Percentiles rank a stretch among this genome's conserved stretches.
Conservation (phyloP, 2,888 invertebrate genomes). For the Watsonalla cultraria region DNA sequence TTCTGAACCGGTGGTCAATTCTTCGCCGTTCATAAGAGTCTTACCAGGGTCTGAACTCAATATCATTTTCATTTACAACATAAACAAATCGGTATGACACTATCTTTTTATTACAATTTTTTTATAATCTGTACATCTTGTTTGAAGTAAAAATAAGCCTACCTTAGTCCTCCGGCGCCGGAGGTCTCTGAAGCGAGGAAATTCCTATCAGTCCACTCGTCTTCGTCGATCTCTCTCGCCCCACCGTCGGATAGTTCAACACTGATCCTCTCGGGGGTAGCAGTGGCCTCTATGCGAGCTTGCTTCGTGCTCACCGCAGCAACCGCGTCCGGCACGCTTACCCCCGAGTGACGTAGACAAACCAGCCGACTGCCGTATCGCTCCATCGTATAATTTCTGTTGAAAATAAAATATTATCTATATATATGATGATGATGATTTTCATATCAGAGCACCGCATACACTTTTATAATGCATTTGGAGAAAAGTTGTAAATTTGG, state of each 20-base stretch:
- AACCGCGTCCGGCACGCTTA: constrained; percentile 36
- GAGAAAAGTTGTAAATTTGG: no score
- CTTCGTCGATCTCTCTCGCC: constrained; percentile 90
- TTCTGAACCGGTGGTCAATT: no score
- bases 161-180: constrained; percentile 61
- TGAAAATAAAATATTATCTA: not conserved
- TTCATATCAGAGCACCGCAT: no score
- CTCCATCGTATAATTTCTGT: constrained; percentile 64
- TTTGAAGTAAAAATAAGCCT: not conserved
- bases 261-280: constrained; percentile 63
- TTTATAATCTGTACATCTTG: no score
- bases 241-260: constrained; percentile 59
- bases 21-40: no score
- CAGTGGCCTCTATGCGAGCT: constrained; percentile 16
- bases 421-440: no score
- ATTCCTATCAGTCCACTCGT: constrained; percentile 97
- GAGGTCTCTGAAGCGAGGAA: constrained; percentile 88
- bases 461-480: no score
- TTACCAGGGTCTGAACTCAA: no score
- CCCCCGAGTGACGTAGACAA: constrained; percentile 59
- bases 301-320: constrained; percentile 11
- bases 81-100: no score
- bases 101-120: no score
- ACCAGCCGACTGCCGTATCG: constrained; percentile 57
- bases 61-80: no score